Evolutionary conservation across 1,140 invertebrate genomes (phyloP).

Genomic region (Neelides sp.): DNA sequence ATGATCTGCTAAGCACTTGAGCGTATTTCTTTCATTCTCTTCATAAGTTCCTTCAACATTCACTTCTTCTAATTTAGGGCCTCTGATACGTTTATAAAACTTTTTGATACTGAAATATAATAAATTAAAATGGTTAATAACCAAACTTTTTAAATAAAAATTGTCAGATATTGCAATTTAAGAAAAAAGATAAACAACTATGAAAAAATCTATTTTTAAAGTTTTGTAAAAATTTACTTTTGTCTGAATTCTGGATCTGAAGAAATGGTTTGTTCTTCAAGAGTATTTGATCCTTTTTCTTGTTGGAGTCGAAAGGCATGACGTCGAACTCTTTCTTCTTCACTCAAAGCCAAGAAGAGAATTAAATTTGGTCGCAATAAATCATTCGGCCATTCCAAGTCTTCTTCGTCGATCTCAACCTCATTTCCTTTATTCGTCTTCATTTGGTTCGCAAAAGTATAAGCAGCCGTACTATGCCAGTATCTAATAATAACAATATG

Average conservation of each 20-base stretch:
- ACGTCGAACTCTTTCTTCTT: slow-evolving; percentile 22
- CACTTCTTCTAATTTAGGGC: slow-evolving; percentile 11
- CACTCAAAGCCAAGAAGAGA: slow-evolving; percentile 21
- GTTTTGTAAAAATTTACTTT: slow-evolving; percentile 3
- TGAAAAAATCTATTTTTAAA: background rate
- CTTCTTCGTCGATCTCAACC: background rate
- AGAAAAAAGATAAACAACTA: background rate
- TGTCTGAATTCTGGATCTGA: slow-evolving; percentile 14
- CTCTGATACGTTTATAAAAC: slow-evolving; percentile 10
- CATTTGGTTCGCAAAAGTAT: slow-evolving; percentile 16
- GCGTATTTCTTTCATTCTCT: background rate
- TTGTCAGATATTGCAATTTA: background rate
- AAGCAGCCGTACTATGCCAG: slow-evolving; percentile 28
- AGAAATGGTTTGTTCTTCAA: slow-evolving; percentile 24
- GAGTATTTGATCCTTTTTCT: slow-evolving; percentile 24
- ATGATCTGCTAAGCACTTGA: too few relatives aligned
- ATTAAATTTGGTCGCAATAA: slow-evolving; percentile 26
- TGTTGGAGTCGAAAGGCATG: slow-evolving; percentile 14
- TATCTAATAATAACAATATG: slow-evolving; percentile 13
- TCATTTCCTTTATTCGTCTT: background rate
- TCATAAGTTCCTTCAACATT: slow-evolving; percentile 2
- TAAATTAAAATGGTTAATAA: slow-evolving; percentile 2
- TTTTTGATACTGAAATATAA: slow-evolving; percentile 6
- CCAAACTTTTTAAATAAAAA: background rate
- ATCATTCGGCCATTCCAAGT: slow-evolving; percentile 26